These are phyloP conservation scores for Etheostoma nigrum DNA, from an alignment of 2,797 vertebrate genomes.

Conservation along the genomic window DNA sequence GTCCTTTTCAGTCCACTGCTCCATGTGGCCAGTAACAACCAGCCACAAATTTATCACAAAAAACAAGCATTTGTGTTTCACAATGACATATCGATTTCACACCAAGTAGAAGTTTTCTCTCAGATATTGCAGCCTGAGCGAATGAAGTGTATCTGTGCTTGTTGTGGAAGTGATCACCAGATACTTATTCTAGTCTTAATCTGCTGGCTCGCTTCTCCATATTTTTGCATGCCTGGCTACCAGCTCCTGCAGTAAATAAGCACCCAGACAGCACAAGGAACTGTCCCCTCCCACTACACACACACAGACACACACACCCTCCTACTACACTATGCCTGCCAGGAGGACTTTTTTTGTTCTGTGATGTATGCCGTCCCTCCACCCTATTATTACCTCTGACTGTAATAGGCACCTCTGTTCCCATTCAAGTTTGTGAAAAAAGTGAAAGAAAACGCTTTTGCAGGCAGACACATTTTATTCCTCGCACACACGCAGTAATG, in stretches of 20 bases:
- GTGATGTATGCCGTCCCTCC: slow-evolving; percentile 65
- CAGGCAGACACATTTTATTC: slow-evolving; percentile 62
- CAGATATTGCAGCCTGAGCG: slow-evolving; percentile 16
- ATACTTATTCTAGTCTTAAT: slow-evolving; percentile 31
- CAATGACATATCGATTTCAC: slow-evolving; percentile 33
- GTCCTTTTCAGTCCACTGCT: background rate
- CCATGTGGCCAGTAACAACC: slow-evolving; percentile 20
- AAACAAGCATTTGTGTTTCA: slow-evolving; percentile 28
- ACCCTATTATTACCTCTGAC: slow-evolving; percentile 80
- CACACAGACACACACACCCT: slow-evolving; percentile 22
- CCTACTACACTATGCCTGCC: slow-evolving; percentile 48
- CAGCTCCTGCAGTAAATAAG: slow-evolving; percentile 64
- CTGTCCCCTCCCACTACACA: slow-evolving; percentile 20
- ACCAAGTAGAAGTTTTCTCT: slow-evolving; percentile 13
- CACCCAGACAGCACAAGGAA: slow-evolving; percentile 59
- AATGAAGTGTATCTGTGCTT: slow-evolving; percentile 27
- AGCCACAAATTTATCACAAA: slow-evolving; percentile 12
- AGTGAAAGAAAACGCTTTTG: slow-evolving; percentile 72
- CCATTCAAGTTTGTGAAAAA: slow-evolving; percentile 62
- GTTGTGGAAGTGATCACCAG: slow-evolving; percentile 47
- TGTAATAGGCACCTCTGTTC: slow-evolving; percentile 79
- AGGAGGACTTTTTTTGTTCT: slow-evolving; percentile 60
- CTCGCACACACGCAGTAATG: slow-evolving; percentile 43
- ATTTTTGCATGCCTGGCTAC: slow-evolving; percentile 55
- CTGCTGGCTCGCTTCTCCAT: slow-evolving; percentile 35